Conservation (phyloP, 2,888 invertebrate genomes). For the Morpho achilles region DNA sequence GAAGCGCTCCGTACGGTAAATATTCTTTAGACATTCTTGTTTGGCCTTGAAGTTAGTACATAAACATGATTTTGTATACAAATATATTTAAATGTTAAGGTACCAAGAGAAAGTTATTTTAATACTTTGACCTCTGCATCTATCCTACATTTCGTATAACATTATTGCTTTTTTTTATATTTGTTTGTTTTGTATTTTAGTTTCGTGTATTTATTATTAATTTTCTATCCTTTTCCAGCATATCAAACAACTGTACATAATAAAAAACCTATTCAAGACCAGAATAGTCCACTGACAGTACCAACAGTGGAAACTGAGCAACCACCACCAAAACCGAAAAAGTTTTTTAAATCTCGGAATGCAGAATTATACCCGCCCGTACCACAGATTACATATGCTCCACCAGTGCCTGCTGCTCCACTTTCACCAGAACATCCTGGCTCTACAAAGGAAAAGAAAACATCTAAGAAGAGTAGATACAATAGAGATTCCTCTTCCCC, state of each 20-base stretch:
- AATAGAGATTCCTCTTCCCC: constrained; percentile 72
- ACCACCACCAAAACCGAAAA: constrained; percentile 87
- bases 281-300: constrained; percentile 75
- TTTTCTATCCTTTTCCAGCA: constrained; percentile 47
- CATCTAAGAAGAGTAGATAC: constrained; percentile 57
- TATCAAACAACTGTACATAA: constrained; percentile 53
- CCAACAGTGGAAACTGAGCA: constrained; percentile 74
- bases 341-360: constrained; percentile 93
- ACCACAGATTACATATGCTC: constrained; percentile 74
- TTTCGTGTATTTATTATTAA: no score
- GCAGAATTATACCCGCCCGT: constrained; percentile 79
- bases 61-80: constrained; percentile 17
- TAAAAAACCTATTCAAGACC: constrained; percentile 74
- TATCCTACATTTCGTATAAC: no score
- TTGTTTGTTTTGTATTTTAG: no score
- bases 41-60: constrained; percentile 28
- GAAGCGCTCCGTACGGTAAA: constrained; percentile 87
- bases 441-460: constrained; percentile 64
- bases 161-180: no score
- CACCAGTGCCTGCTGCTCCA: constrained; percentile 65
- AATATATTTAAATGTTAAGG: constrained; percentile 1
- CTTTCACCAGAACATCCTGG: constrained; percentile 64
- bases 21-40: constrained; percentile 31
- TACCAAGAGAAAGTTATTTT: no score
- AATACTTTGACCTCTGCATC: no score